phyloP scores from a whole-genome alignment of 2,888 invertebrate genomes.

The Bembecia ichneumoniformis region DNA sequence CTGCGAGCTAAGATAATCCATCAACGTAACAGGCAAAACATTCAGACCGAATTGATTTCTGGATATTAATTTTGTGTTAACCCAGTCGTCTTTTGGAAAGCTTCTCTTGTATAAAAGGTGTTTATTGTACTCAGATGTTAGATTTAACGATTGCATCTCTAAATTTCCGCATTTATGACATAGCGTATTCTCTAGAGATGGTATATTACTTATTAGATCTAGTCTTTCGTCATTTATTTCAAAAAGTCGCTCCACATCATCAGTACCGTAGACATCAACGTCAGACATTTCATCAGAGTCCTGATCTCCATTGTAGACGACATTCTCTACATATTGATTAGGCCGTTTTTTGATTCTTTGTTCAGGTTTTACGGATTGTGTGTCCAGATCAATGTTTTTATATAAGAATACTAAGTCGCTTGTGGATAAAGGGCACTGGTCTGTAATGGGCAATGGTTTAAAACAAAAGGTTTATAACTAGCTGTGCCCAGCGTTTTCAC shows the following conservation, averaged over 20 bases:
- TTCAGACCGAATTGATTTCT: neutral
- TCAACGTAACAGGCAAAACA: slow-evolving; percentile 40
- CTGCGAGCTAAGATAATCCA: slow-evolving; percentile 56
- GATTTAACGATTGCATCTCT: slow-evolving; percentile 30
- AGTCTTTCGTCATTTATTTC: slow-evolving; percentile 43
- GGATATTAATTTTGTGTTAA: neutral
- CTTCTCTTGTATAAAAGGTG: slow-evolving; percentile 39
- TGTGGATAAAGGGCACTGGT: slow-evolving; percentile 30
- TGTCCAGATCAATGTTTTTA: slow-evolving; percentile 50
- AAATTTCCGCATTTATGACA: slow-evolving; percentile 47
- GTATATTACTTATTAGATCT: slow-evolving; percentile 32
- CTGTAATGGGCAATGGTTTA: slow-evolving; percentile 16
- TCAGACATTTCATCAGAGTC: slow-evolving; percentile 44
- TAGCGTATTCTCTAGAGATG: slow-evolving; percentile 36
- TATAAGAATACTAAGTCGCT: slow-evolving; percentile 53
- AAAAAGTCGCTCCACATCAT: slow-evolving; percentile 38
- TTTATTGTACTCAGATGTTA: slow-evolving; percentile 28
- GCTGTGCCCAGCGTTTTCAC: too few species aligned
- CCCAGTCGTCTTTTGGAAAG: slow-evolving; percentile 37
- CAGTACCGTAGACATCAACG: slow-evolving; percentile 38
- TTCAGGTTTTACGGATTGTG: slow-evolving; percentile 33
- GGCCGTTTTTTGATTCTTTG: slow-evolving; percentile 22
- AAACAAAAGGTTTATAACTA: too few species aligned
- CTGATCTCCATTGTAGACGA: slow-evolving; percentile 44
- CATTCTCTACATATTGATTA: slow-evolving; percentile 51